Evolutionary conservation across 2,888 invertebrate genomes (phyloP).

Genomic region (Pharmacophagus antenor): DNA sequence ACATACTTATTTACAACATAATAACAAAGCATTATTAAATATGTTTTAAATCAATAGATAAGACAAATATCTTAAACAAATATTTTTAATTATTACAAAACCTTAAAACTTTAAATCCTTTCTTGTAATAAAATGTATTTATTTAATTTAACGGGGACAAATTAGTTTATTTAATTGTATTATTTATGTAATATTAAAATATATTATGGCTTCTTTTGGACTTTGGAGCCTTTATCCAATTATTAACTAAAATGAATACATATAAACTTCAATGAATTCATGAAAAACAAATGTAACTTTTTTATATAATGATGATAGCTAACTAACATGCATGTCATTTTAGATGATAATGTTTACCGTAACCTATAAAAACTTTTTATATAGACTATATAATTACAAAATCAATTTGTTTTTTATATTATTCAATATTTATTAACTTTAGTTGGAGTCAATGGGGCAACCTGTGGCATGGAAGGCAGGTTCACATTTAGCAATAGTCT

Average conservation of each 20-base stretch:
- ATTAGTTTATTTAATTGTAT: not conserved
- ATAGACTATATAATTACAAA: not conserved
- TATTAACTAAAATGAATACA: not conserved
- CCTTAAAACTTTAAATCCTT: too few relatives aligned
- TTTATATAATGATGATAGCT: too few relatives aligned
- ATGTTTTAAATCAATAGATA: not conserved
- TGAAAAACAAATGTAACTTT: not conserved
- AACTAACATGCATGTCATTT: too few relatives aligned
- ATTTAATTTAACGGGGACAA: not conserved
- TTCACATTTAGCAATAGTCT: constrained; percentile 86
- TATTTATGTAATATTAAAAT: not conserved
- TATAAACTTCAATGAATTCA: not conserved
- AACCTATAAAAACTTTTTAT: not conserved
- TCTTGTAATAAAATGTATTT: not conserved
- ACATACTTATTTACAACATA: too few relatives aligned
- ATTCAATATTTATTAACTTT: constrained; percentile 35
- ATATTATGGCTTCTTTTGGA: not conserved
- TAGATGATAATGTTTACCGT: too few relatives aligned
- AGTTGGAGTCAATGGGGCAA: constrained; percentile 90
- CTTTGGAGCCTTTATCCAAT: not conserved
- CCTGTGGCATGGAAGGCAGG: constrained; percentile 90
- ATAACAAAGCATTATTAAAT: too few relatives aligned
- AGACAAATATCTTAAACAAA: too few relatives aligned
- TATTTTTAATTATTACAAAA: too few relatives aligned
- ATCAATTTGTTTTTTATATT: not conserved